phyloP scores from a whole-genome alignment of 2,797 vertebrate species.

The Sphenodon punctatus region DNA sequence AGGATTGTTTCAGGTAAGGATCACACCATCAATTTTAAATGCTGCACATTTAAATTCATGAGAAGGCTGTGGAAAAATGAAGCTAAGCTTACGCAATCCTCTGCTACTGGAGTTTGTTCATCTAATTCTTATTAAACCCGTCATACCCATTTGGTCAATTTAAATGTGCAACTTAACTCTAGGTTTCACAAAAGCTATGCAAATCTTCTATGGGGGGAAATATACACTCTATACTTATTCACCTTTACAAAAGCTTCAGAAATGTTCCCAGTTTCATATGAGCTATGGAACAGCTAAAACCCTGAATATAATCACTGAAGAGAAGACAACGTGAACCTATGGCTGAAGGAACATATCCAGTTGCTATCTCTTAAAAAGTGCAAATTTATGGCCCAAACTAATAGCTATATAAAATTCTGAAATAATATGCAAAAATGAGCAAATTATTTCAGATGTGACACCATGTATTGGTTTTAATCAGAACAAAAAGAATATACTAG shows the following conservation, averaged over 20 bases:
- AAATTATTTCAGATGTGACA: background rate
- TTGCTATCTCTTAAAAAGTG: background rate
- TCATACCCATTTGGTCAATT: background rate
- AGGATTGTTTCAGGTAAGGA: conserved; percentile 28
- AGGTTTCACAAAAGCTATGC: background rate
- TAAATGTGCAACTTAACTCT: background rate
- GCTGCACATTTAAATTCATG: background rate
- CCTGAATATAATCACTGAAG: background rate
- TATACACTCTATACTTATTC: background rate
- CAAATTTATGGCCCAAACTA: background rate
- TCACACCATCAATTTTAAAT: conserved; percentile 15
- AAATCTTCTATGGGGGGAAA: too few species aligned
- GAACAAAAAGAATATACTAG: background rate
- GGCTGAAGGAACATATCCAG: background rate
- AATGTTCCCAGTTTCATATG: background rate
- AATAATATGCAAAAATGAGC: conserved; percentile 16
- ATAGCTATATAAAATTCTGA: too few species aligned
- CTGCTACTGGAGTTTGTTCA: conserved; percentile 14
- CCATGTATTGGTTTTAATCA: background rate
- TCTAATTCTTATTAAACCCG: conserved; percentile 1
- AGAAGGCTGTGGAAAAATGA: background rate
- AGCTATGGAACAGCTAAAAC: background rate
- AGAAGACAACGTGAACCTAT: background rate
- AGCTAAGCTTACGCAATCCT: background rate
- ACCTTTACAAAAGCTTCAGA: background rate